Conservation (phyloP, 2,888 invertebrate species). For the Sepioteuthis lessoniana region DNA sequence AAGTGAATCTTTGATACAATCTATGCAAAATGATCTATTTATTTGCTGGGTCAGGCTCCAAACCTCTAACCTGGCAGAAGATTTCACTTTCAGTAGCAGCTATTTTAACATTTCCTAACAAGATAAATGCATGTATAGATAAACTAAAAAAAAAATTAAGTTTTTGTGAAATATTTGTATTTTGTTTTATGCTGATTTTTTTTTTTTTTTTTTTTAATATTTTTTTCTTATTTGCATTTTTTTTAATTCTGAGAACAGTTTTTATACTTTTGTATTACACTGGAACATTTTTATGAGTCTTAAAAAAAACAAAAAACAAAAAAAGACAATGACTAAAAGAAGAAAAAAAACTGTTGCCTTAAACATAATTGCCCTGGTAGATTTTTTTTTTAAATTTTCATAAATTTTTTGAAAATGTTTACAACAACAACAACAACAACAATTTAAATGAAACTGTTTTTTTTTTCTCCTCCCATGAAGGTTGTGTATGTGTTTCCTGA, state of each 20-base stretch:
- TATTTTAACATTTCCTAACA: not conserved
- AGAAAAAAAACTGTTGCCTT: not conserved
- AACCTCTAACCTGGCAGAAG: not conserved
- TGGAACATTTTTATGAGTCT: not conserved
- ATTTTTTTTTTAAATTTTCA: not conserved
- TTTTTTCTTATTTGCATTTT: constrained; percentile 5
- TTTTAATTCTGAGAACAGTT: constrained; percentile 23
- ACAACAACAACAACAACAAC: not conserved
- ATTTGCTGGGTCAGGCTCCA: not conserved
- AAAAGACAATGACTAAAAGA: not conserved
- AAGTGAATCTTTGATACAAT: not conserved
- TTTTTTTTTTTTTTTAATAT: not conserved
- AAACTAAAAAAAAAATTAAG: not conserved
- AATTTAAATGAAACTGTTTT: not conserved
- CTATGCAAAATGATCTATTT: not conserved
- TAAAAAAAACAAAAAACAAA: not conserved
- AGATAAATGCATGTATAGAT: not conserved
- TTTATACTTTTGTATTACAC: not conserved
- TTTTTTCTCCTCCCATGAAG: not conserved
- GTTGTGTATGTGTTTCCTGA: not conserved
- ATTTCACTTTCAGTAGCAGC: constrained; percentile 6
- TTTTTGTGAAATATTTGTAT: constrained; percentile 4
- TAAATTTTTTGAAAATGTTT: not conserved
- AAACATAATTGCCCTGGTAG: not conserved
- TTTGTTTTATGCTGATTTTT: not conserved